Conservation (phyloP, 2,113 vertebrate species). For the Caranx ignobilis region DNA sequence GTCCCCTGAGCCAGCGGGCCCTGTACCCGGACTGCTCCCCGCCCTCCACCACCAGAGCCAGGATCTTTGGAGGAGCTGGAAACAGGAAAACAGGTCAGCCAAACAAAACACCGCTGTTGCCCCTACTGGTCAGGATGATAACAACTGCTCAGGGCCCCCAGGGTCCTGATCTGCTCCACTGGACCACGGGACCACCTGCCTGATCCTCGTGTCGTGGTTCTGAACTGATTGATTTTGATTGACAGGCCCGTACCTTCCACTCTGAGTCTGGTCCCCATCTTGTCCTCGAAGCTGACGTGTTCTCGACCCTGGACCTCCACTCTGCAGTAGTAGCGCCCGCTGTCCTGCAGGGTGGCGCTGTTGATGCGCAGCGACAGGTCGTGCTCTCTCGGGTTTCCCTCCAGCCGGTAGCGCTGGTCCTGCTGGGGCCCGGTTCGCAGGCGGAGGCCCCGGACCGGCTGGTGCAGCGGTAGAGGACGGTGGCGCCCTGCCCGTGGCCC, state of each 20-base stretch:
- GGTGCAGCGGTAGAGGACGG: slow-evolving; percentile 88
- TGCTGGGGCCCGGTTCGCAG: slow-evolving; percentile 87
- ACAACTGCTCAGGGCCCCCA: too few relatives aligned
- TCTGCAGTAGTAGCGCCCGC: slow-evolving; percentile 90
- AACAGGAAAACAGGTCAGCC: background rate
- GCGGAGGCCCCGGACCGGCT: slow-evolving; percentile 79
- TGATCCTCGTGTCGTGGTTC: too few relatives aligned
- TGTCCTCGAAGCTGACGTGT: slow-evolving; percentile 90
- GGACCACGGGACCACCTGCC: too few relatives aligned
- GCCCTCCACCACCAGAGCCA: slow-evolving; percentile 87
- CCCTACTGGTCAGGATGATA: background rate
- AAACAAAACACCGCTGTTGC: background rate
- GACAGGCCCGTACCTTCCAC: slow-evolving; percentile 84
- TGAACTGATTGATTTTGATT: slow-evolving; percentile 65
- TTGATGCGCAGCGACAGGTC: slow-evolving; percentile 92
- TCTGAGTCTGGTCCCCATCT: slow-evolving; percentile 88
- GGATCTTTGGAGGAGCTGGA: slow-evolving; percentile 90
- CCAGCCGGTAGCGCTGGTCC: slow-evolving; percentile 91
- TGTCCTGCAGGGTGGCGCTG: slow-evolving; percentile 88
- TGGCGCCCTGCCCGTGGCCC: slow-evolving; percentile 84
- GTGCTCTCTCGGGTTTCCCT: slow-evolving; percentile 88
- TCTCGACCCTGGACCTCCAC: slow-evolving; percentile 89
- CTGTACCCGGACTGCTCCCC: slow-evolving; percentile 75
- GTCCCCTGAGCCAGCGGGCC: slow-evolving; percentile 50
- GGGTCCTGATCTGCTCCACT: too few relatives aligned